phyloP scores from a whole-genome alignment of 2,113 vertebrate genomes.

The Eclectus roratus region DNA sequence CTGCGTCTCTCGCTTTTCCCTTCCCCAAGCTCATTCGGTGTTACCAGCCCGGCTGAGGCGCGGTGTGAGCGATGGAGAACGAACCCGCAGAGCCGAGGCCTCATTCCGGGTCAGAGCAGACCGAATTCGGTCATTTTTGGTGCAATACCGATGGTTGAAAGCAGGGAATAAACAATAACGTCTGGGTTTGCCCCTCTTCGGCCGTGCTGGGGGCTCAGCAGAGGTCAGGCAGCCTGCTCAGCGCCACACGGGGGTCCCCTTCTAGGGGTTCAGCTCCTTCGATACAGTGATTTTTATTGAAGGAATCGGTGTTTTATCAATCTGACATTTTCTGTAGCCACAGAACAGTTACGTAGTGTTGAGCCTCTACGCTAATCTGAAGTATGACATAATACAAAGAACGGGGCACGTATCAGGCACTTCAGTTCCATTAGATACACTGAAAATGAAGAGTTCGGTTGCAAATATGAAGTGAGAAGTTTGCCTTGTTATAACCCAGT shows the following conservation, averaged over 20 bases:
- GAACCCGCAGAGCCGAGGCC: not conserved
- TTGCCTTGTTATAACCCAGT: fast-evolving
- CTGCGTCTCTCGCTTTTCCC: fast-evolving
- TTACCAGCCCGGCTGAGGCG: not conserved
- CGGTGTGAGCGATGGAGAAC: not conserved
- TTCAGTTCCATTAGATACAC: not conserved
- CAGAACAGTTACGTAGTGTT: fast-evolving
- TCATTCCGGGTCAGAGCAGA: not conserved
- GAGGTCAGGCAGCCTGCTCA: not conserved
- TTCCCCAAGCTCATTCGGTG: fast-evolving
- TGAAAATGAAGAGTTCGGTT: not conserved
- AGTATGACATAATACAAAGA: no score
- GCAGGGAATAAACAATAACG: not conserved
- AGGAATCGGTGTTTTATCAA: not conserved
- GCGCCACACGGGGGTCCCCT: not conserved
- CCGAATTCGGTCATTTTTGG: fast-evolving
- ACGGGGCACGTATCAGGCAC: fast-evolving
- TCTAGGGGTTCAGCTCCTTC: not conserved
- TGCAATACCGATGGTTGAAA: not conserved
- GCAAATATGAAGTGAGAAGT: not conserved
- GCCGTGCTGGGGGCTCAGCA: fast-evolving
- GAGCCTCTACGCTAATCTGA: fast-evolving
- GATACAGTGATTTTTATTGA: not conserved
- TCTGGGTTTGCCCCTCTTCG: not conserved
- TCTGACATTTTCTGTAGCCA: not conserved